A percentile compares a stretch with the other conserved stretches of the same genome.
Conservation (phyloP, 2,113 vertebrate genomes). For the Cygnus buccinator region DNA sequence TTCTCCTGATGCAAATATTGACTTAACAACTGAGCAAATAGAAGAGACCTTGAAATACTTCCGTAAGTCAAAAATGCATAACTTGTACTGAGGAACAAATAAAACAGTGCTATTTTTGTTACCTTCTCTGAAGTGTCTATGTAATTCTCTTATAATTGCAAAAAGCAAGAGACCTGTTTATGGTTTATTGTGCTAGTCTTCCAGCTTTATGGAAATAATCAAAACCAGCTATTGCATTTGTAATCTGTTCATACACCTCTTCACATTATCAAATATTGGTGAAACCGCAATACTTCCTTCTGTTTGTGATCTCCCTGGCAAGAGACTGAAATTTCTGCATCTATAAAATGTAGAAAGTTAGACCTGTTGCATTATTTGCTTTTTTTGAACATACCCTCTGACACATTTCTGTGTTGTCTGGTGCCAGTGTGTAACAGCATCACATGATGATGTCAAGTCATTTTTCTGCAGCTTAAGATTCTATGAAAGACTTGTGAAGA, state of each 20-base stretch:
- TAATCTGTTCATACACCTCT: neutral
- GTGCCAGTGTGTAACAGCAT: neutral
- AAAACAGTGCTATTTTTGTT: neutral
- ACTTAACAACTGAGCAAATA: constrained; percentile 95
- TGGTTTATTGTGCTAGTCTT: neutral
- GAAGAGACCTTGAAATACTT: constrained; percentile 99
- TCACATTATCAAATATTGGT: neutral
- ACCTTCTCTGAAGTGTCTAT: neutral
- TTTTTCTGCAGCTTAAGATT: neutral
- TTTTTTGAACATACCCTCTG: neutral
- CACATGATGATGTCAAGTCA: neutral
- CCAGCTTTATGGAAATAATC: neutral
- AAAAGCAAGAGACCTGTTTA: neutral
- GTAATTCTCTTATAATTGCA: neutral
- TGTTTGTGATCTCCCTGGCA: neutral
- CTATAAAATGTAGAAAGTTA: neutral
- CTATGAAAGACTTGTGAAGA: neutral
- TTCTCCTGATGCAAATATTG: constrained; percentile 85
- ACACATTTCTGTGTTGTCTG: neutral
- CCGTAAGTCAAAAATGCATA: constrained; percentile 82
- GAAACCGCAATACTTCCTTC: neutral
- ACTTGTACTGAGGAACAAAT: neutral
- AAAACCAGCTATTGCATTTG: neutral
- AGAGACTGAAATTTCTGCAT: neutral
- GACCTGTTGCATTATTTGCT: neutral